Percentiles rank a stretch among this genome's conserved stretches.
Evolutionary conservation across 2,888 invertebrate genomes (phyloP).

Genomic region (Tachina lurida): DNA sequence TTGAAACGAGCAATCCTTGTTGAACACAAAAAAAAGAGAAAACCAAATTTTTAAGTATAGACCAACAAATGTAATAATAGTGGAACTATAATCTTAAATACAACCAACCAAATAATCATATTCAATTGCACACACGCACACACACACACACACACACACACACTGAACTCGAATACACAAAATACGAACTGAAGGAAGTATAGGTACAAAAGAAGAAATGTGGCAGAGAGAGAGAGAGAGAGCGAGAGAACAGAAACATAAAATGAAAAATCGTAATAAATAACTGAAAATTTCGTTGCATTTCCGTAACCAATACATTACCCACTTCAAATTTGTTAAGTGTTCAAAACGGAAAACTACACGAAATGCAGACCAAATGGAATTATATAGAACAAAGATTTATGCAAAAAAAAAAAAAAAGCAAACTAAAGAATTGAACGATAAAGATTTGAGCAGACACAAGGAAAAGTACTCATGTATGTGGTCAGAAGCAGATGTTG

Average conservation of each 20-base stretch:
- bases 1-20: conserved; percentile 57
- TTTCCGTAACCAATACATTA: conserved; percentile 71
- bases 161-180: conserved; percentile 6
- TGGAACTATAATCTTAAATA: conserved; percentile 59
- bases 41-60: conserved; percentile 27
- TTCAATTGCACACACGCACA: conserved; percentile 39
- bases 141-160: conserved; percentile 2
- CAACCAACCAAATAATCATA: conserved; percentile 55
- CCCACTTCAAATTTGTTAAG: conserved; percentile 68
- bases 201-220: conserved; percentile 22
- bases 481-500: conserved; percentile 66
- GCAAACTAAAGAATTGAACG: neutral
- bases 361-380: conserved; percentile 6
- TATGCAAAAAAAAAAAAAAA: neutral
- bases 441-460: conserved; percentile 7
- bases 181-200: neutral
- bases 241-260: conserved; percentile 10
- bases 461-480: conserved; percentile 14
- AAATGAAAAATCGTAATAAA: conserved; percentile 54
- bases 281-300: conserved; percentile 63
- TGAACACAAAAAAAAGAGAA: conserved; percentile 31
- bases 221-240: no score
- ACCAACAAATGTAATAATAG: conserved; percentile 54
- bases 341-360: conserved; percentile 38
- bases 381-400: neutral